These are phyloP conservation scores for Notarius lentiginosus DNA, from an alignment of 2,113 vertebrate species.

Conservation along the genomic window DNA sequence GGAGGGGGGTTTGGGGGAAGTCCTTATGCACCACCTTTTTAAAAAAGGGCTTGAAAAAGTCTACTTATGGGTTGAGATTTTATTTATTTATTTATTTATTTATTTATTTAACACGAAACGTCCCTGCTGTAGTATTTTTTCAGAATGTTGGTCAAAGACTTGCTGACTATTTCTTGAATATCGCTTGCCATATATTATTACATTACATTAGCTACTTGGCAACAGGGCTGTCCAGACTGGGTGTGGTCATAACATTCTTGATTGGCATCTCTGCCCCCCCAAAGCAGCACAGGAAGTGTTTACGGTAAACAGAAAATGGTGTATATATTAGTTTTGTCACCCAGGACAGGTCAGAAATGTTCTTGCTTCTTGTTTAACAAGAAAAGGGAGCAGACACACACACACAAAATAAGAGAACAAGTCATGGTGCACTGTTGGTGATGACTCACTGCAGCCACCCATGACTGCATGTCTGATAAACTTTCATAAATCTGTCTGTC, in stretches of 20 bases:
- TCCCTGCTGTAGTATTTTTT: no score
- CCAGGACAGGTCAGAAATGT: slow-evolving; percentile 7
- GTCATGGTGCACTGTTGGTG: neutral
- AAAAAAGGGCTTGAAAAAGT: no score
- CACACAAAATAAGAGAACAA: neutral
- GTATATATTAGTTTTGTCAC: neutral
- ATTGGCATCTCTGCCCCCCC: neutral
- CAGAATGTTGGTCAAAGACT: no score
- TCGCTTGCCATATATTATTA: neutral
- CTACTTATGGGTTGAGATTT: no score
- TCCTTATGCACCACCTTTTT: neutral
- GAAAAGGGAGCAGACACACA: slow-evolving; percentile 22
- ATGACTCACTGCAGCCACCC: slow-evolving; percentile 26
- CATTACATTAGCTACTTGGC: neutral
- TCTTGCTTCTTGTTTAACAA: neutral
- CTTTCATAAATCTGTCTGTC: slow-evolving; percentile 33
- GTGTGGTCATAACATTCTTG: neutral
- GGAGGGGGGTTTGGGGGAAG: neutral
- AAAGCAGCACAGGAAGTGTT: neutral
- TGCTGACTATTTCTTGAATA: neutral
- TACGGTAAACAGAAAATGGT: neutral
- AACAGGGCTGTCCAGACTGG: neutral
- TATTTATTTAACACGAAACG: no score
- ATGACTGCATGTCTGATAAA: slow-evolving; percentile 43
- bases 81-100: no score